Conservation (phyloP, 1,140 invertebrate species). For the Pollicipes pollicipes region DNA sequence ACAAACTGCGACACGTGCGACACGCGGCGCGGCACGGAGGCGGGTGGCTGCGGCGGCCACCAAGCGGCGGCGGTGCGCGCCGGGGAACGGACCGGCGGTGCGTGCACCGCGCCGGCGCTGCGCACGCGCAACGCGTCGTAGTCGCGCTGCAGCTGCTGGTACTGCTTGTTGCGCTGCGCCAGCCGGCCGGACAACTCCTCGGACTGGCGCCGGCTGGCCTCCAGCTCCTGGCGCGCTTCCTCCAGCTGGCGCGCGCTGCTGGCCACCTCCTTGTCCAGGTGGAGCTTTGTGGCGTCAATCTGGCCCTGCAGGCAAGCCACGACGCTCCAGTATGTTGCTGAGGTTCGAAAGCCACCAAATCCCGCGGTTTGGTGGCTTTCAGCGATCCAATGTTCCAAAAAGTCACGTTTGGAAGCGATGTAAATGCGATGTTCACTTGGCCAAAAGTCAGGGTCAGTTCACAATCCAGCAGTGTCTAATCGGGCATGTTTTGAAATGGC, state of each 20-base stretch:
- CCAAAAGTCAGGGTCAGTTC: too few relatives aligned
- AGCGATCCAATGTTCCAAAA: too few relatives aligned
- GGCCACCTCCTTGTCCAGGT: slow-evolving; percentile 2
- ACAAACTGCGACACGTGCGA: not conserved
- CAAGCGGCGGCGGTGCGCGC: not conserved
- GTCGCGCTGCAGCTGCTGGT: slow-evolving; percentile 9
- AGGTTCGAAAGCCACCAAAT: too few relatives aligned
- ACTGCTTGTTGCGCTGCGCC: slow-evolving; percentile 6
- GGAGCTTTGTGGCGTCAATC: not conserved
- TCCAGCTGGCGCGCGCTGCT: not conserved
- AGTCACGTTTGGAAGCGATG: too few relatives aligned
- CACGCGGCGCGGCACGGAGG: not conserved
- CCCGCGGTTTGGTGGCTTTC: too few relatives aligned
- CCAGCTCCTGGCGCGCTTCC: slow-evolving; percentile 3
- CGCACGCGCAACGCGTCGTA: not conserved
- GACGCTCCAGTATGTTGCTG: too few relatives aligned
- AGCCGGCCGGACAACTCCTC: slow-evolving; percentile 8
- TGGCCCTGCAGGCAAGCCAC: not conserved
- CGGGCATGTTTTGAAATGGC: too few relatives aligned
- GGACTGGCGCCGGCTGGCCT: not conserved
- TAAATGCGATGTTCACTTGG: too few relatives aligned
- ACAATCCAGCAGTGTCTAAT: too few relatives aligned
- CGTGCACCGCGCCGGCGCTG: not conserved
- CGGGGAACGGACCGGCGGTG: not conserved
- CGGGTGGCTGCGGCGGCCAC: too few relatives aligned